Evolutionary conservation across 2,113 vertebrate genomes (phyloP), one percentile per base, ranked within the genome.

Genomic region (Beaufortia kweichowensis): DNA sequence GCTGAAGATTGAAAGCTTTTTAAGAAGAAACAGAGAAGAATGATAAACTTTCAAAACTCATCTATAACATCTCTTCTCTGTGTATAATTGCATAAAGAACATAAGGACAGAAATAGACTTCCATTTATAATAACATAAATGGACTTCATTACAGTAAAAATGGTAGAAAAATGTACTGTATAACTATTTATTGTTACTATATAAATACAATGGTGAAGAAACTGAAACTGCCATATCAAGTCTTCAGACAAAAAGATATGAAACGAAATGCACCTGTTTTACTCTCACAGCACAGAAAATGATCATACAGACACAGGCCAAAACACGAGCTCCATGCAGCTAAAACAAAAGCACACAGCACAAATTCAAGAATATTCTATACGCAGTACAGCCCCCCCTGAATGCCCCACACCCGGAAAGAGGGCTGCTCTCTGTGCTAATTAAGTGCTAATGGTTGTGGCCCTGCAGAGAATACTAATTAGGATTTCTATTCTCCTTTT

Each of bases 401-500:
- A n/a, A n/a, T n/a, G 26, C 48, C 70, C 81, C 81, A 84, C 83
- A 50, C 81, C 73, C 80, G 63, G 50, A 67, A 83, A 90, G 90
- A 91, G 89, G 89, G 86, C 86, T 86, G 75, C 89, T 90, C 87
- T 86, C 88, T 84, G 86, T 83, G 84, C 88, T 92, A 91, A 91
- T 93, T 89, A 91, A 91, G 91, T 91, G 90, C 90, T 92, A 91
- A 92, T 91, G 90, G 90, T 86, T 84, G 88, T 84, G 85, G 87
- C 88, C 89, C 90, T 90, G 89, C 87, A 79, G 89, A 90, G 90
- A 91, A 91, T 90, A 89, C 89, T 91, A 93, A 93, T 93, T 92
- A 91, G 90, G 87, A 86, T 66, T 82, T 83, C 89, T 90, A 79
- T 84, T 81, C 73, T 82, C 83, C 88, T 79, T 85, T 66, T 9